Percentiles rank a stretch among this genome's conserved stretches.
phyloP scores from a whole-genome alignment of 2,797 vertebrate genomes.

The Ctenochaetus hawaiiensis region DNA sequence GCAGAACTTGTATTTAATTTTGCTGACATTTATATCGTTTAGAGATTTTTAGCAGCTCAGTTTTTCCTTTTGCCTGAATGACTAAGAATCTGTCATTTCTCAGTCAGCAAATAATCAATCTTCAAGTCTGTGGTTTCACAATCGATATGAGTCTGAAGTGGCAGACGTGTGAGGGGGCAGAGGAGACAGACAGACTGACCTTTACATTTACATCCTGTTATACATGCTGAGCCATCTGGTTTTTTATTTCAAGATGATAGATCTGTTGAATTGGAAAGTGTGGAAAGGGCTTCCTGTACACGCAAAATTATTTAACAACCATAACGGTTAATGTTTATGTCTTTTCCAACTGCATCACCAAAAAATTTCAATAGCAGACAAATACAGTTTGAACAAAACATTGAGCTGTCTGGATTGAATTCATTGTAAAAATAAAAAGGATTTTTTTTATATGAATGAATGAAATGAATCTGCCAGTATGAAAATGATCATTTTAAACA shows the following conservation, averaged over 20 bases:
- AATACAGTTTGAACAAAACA: too few relatives aligned
- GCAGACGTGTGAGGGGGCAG: constrained; percentile 24
- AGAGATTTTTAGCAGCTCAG: constrained; percentile 6
- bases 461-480: too few relatives aligned
- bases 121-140: constrained; percentile 65
- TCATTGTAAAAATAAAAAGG: not conserved
- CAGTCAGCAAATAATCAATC: constrained; percentile 52
- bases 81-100: constrained; percentile 49
- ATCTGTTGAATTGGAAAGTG: not conserved
- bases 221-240: not conserved
- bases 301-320: not conserved
- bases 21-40: constrained; percentile 37
- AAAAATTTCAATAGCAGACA: not conserved
- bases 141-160: constrained; percentile 42
- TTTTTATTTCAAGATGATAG: not conserved
- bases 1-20: constrained; percentile 8
- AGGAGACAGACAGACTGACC: constrained; percentile 43
- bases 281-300: not conserved
- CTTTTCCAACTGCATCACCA: too few relatives aligned
- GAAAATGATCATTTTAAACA: not conserved
- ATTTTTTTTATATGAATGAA: too few relatives aligned
- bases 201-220: constrained; percentile 7
- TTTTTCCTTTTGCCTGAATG: constrained; percentile 38
- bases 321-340: too few relatives aligned
- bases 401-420: not conserved